A percentile compares a stretch with the other conserved stretches of the same genome.
Conservation (phyloP, 2,888 invertebrate genomes). For the Schizotus pectinicornis region DNA sequence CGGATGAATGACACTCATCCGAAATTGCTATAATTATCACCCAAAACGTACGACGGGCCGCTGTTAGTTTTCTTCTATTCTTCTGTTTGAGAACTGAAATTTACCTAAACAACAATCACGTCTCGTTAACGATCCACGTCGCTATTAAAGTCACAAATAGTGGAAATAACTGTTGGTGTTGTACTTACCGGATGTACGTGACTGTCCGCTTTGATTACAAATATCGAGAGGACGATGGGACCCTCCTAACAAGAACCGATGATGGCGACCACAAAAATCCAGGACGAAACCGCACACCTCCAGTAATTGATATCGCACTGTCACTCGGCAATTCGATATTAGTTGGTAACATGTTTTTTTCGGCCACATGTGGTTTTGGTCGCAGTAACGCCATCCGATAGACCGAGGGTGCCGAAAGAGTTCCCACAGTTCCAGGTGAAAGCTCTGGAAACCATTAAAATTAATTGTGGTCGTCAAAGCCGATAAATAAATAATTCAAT, state of each 20-base stretch:
- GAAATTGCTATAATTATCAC: not conserved
- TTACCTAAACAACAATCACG: constrained; percentile 8
- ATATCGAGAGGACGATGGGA: not conserved
- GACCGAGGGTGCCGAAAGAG: not conserved
- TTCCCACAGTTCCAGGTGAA: constrained; percentile 1
- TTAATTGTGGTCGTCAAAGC: not conserved
- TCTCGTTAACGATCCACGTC: constrained; percentile 14
- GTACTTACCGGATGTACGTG: constrained; percentile 27
- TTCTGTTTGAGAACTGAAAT: not conserved
- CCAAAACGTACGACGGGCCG: not conserved
- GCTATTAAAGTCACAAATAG: constrained; percentile 17
- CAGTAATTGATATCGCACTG: too few species aligned
- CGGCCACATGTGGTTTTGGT: too few species aligned
- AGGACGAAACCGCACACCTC: too few species aligned
- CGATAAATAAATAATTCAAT: constrained; percentile 9
- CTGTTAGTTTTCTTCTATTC: constrained; percentile 5
- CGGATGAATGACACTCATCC: not conserved
- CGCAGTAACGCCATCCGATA: too few species aligned
- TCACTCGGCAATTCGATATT: too few species aligned
- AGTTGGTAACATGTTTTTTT: too few species aligned
- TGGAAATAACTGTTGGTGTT: constrained; percentile 24
- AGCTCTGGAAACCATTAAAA: constrained; percentile 1
- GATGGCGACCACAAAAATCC: too few species aligned
- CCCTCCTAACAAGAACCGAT: too few species aligned
- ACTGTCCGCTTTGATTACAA: not conserved